phyloP scores from a whole-genome alignment of 2,113 vertebrate genomes.

The Microcebus ravelobensis region DNA sequence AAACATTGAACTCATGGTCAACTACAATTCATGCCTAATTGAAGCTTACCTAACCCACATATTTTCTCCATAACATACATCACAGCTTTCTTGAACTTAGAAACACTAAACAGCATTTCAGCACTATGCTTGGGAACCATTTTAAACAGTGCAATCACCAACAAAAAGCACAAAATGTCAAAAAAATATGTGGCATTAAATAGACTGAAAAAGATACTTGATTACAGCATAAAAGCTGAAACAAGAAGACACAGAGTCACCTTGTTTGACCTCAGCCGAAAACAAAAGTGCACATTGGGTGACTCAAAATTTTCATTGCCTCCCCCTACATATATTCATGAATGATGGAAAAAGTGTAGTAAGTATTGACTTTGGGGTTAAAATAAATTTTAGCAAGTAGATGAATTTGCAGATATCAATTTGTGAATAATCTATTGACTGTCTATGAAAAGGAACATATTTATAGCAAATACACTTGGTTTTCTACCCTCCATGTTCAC shows the following conservation, averaged over 20 bases:
- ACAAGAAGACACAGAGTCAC: neutral
- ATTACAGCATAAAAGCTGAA: neutral
- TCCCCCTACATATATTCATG: neutral
- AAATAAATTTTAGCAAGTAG: neutral
- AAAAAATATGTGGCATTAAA: neutral
- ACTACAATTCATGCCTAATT: neutral
- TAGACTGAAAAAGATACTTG: neutral
- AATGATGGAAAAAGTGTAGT: neutral
- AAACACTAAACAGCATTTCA: neutral
- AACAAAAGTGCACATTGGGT: neutral
- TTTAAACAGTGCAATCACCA: constrained; percentile 3
- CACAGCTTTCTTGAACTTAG: neutral
- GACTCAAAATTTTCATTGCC: neutral
- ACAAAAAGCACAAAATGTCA: neutral
- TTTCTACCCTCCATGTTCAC: neutral
- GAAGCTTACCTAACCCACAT: neutral
- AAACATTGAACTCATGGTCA: neutral
- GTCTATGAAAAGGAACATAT: neutral
- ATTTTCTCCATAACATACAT: neutral
- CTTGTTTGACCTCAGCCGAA: neutral
- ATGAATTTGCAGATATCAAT: neutral
- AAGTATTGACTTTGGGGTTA: neutral
- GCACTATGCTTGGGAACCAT: neutral
- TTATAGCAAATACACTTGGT: neutral
- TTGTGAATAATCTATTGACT: neutral